Evolutionary conservation across 2,888 invertebrate genomes (phyloP), one percentile per base, ranked within the genome.

Genomic region (Chironomus riparius): DNA sequence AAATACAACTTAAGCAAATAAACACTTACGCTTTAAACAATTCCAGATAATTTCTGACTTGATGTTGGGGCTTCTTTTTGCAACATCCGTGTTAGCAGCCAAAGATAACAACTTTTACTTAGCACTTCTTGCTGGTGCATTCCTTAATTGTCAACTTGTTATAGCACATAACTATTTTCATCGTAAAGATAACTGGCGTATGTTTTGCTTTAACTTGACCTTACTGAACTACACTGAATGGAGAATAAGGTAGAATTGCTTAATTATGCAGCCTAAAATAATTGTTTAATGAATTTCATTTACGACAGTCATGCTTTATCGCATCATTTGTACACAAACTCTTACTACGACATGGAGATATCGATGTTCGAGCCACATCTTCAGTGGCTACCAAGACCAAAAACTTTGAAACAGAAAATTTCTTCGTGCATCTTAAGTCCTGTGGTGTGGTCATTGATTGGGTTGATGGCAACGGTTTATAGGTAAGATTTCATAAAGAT

Each of bases 261-360:
- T 50, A 0, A 15, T 50, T 50, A 50, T 50, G 13, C 50, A 13
- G n/a, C n/a, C n/a, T 28, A 5, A 48, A 48, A 48, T n/a, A 13
- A 15, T 15, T 50, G 15, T 56, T 56, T 6, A 15, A n/a, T 56
- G 18, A 5, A 2, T 5, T 61, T 89, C 18, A 18, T 56, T 15
- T 28, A 28, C 28, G 28, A 56, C 18, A 56, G 89, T 0, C 94
- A 94, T 80, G 89, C 86, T 0, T 81, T 94, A 62, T 92, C 92
- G 48, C 94, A 94, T 82, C 94, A 94, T 80, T 84, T 91, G 7
- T 92, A 89, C 80, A 88, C 93, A 0, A 94, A 94, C 81, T 91
- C 93, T 0, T 83, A 90, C 3, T 87, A 89, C 82, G 94, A 94
- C 82, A 84, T 90, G 77, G 92, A 94, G 81, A 84, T 93, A 13